These are phyloP conservation scores for Troides aeacus DNA, from an alignment of 2,888 invertebrate species.

Conservation along the genomic window DNA sequence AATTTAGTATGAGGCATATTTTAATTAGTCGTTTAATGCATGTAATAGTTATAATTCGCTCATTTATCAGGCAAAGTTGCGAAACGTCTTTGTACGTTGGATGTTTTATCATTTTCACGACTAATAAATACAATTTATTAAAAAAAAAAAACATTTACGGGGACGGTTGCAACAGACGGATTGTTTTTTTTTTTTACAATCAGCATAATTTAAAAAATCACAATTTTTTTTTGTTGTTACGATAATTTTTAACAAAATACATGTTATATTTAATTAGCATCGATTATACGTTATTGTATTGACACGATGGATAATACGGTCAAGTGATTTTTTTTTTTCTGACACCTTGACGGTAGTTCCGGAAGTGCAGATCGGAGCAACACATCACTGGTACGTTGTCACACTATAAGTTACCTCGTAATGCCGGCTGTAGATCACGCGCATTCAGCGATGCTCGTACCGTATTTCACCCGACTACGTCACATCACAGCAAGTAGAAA, in stretches of 20 bases:
- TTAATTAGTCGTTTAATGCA: conserved; percentile 76
- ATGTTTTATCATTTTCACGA: conserved; percentile 51
- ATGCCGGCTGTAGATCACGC: conserved; percentile 18
- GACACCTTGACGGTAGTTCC: neutral
- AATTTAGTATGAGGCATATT: conserved; percentile 71
- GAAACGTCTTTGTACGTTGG: conserved; percentile 48
- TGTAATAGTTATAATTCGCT: conserved; percentile 71
- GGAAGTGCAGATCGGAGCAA: neutral
- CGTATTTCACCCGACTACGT: conserved; percentile 59
- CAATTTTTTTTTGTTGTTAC: conserved; percentile 3
- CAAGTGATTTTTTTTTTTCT: neutral
- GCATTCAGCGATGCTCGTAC: conserved; percentile 36
- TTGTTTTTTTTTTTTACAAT: neutral
- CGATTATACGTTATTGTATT: neutral
- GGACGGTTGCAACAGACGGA: conserved; percentile 22
- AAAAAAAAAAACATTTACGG: conserved; percentile 25
- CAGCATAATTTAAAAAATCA: conserved; percentile 24
- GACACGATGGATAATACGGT: neutral
- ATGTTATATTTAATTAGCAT: neutral
- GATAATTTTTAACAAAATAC: neutral
- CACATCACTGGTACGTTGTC: conserved; percentile 1
- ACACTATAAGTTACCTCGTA: conserved; percentile 23
- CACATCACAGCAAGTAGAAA: conserved; percentile 66
- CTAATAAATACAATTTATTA: conserved; percentile 14
- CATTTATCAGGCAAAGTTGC: conserved; percentile 42